Evolutionary conservation across 2,797 vertebrate species (phyloP).

Genomic region (Tangara arthus): DNA sequence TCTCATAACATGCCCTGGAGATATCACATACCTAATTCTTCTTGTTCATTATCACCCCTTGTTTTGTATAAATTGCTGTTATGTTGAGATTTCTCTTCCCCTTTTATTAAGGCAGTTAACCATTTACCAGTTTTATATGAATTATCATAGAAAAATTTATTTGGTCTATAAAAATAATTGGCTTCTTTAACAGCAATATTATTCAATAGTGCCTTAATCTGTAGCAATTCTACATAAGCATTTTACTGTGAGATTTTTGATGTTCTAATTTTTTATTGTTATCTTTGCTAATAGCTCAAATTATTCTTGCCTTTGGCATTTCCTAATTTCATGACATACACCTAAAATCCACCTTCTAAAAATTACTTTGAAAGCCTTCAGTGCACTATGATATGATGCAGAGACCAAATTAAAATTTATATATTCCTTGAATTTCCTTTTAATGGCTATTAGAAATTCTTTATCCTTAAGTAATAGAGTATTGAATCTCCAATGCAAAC

Average conservation of each 20-base stretch:
- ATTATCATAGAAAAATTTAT: constrained; percentile 78
- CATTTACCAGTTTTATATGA: constrained; percentile 75
- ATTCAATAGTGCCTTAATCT: constrained; percentile 73
- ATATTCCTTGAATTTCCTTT: constrained; percentile 74
- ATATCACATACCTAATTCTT: constrained; percentile 38
- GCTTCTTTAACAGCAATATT: constrained; percentile 74
- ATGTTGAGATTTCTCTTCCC: constrained; percentile 60
- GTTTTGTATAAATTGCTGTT: constrained; percentile 74
- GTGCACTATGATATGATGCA: constrained; percentile 50
- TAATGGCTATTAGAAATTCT: constrained; percentile 77
- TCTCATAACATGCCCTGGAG: constrained; percentile 49
- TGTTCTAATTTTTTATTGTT: constrained; percentile 75
- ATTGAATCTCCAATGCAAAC: constrained; percentile 71
- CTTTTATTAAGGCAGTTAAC: constrained; percentile 75
- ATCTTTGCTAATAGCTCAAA: constrained; percentile 62
- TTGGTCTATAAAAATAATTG: constrained; percentile 79
- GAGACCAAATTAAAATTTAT: constrained; percentile 76
- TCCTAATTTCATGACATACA: constrained; percentile 59
- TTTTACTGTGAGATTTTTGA: constrained; percentile 71
- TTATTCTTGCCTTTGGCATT: constrained; percentile 71
- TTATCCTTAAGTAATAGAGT: constrained; percentile 76
- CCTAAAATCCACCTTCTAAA: constrained; percentile 63
- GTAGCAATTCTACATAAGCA: constrained; percentile 63
- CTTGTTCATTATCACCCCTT: constrained; percentile 64
- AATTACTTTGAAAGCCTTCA: constrained; percentile 59